Conservation (phyloP, 2,888 invertebrate genomes). For the Entomobrya proxima region DNA sequence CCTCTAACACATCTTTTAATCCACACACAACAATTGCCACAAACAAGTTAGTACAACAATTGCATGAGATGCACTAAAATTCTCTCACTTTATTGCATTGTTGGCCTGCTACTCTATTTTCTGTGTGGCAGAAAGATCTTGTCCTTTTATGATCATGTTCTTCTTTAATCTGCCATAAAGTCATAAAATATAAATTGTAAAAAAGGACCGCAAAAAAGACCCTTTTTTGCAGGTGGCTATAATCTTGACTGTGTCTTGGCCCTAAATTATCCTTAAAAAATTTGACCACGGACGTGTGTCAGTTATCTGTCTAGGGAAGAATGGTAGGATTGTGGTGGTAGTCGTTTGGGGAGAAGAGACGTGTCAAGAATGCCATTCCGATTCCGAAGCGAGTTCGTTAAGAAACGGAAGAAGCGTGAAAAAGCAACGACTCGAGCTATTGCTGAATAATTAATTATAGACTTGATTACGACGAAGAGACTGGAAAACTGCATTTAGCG, state of each 20-base stretch:
- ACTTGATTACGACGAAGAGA: not conserved
- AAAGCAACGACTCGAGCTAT: not conserved
- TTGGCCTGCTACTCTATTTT: not conserved
- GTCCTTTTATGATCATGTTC: not conserved
- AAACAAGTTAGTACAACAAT: no score
- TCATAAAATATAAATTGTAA: not conserved
- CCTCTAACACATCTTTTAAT: no score
- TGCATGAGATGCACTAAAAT: no score
- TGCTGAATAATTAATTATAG: not conserved
- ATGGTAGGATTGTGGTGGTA: not conserved
- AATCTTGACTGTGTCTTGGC: not conserved
- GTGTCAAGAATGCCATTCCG: not conserved
- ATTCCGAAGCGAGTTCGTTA: not conserved
- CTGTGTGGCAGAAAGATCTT: not conserved
- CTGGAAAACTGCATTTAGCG: not conserved
- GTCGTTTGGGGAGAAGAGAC: not conserved
- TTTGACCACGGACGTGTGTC: no score
- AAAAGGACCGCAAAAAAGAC: not conserved
- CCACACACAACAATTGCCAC: no score
- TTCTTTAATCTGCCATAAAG: constrained; percentile 14
- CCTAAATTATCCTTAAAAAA: no score
- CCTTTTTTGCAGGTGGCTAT: not conserved
- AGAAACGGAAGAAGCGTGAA: constrained; percentile 23
- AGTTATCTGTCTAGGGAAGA: no score
- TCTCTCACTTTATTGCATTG: constrained; percentile 13